Percentiles rank a stretch among this genome's conserved stretches.
Conservation (phyloP, 2,113 vertebrate species). For the Brachyhypopomus occidentalis region DNA sequence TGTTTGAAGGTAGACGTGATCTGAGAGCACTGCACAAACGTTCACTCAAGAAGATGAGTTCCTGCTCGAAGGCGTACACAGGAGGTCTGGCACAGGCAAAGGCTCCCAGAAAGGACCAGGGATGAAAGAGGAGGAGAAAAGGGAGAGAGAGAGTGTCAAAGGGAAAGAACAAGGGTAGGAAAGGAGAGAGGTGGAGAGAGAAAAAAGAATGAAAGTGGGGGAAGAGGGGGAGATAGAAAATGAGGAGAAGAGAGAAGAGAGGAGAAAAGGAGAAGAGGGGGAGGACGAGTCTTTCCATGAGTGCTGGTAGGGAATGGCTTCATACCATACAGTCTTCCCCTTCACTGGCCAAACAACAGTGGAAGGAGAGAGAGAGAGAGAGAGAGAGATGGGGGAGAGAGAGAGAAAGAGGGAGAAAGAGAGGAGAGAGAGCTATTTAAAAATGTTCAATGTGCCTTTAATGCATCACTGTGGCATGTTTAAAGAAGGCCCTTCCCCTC, state of each 20-base stretch:
- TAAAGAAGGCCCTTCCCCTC: no score
- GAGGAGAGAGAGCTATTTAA: neutral
- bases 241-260: conserved; percentile 10
- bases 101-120: no score
- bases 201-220: neutral
- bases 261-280: conserved; percentile 37
- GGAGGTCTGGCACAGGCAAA: no score
- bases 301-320: neutral
- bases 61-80: no score
- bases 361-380: neutral
- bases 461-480: no score
- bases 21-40: no score
- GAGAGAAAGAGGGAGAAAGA: neutral
- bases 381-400: neutral
- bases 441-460: no score
- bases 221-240: conserved; percentile 37
- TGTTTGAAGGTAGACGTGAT: no score
- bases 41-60: no score
- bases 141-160: conserved; percentile 37
- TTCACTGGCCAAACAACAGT: neutral
- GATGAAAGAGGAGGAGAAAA: conserved; percentile 48
- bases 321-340: neutral
- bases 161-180: conserved; percentile 35
- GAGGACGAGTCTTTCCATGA: neutral
- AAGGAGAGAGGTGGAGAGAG: conserved; percentile 61